These are phyloP conservation scores for Pharmacophagus antenor DNA, from an alignment of 2,888 invertebrate genomes.

Conservation along the genomic window DNA sequence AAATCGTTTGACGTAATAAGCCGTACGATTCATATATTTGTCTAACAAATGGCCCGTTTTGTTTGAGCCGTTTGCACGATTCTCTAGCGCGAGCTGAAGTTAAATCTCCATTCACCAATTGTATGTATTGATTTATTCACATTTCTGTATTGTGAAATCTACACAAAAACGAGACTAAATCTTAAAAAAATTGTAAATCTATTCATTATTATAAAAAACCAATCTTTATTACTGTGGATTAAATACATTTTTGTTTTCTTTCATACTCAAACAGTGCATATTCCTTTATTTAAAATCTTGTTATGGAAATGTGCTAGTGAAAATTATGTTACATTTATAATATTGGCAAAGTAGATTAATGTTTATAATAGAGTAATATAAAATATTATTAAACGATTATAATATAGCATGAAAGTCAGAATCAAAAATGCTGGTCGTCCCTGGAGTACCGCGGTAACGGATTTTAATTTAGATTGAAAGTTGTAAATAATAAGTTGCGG, in stretches of 20 bases:
- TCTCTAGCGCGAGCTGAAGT: background rate
- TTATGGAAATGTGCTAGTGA: too few species aligned
- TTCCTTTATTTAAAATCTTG: too few species aligned
- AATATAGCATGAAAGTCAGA: background rate
- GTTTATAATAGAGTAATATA: background rate
- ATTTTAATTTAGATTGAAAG: conserved; percentile 63
- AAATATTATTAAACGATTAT: background rate
- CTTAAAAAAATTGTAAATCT: too few species aligned
- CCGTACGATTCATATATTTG: conserved; percentile 66
- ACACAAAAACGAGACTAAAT: too few species aligned
- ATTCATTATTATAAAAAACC: too few species aligned
- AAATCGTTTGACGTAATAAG: conserved; percentile 69
- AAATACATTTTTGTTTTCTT: too few species aligned
- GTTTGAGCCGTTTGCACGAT: conserved; percentile 52
- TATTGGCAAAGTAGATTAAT: too few species aligned
- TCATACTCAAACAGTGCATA: too few species aligned
- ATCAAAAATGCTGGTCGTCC: background rate
- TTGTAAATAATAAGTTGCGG: conserved; percentile 45
- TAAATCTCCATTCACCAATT: background rate
- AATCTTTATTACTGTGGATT: too few species aligned
- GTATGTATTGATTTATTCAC: background rate
- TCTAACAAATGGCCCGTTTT: conserved; percentile 67
- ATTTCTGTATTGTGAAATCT: too few species aligned
- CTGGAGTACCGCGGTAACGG: conserved; percentile 31
- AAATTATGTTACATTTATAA: too few species aligned